Evolutionary conservation across 2,797 vertebrate species (phyloP).

Genomic region (Rhinella marina): DNA sequence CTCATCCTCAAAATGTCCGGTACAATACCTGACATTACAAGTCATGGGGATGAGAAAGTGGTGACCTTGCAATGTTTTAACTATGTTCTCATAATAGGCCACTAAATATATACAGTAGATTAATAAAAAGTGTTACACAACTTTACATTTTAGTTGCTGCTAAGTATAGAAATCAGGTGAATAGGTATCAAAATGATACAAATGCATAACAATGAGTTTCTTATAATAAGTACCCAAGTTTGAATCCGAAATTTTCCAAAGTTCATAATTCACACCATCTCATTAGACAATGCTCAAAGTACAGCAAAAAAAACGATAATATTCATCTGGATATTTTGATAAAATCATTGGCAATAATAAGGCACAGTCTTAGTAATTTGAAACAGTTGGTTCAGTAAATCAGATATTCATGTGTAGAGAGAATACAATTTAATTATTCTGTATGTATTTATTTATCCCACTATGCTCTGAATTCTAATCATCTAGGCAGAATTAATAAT

Average conservation of each 20-base stretch:
- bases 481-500: slow-evolving; percentile 10
- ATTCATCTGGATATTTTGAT: neutral
- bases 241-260: neutral
- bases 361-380: neutral
- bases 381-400: neutral
- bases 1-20: too few relatives aligned
- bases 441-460: neutral
- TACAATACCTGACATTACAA: too few relatives aligned
- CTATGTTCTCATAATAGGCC: neutral
- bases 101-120: neutral
- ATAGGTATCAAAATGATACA: neutral
- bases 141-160: neutral
- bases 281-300: neutral
- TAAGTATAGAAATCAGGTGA: neutral
- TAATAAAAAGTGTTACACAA: neutral
- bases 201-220: neutral
- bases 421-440: neutral
- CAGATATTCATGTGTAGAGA: neutral
- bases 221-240: neutral
- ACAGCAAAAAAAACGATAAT: neutral
- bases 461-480: neutral
- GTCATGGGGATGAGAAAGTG: too few relatives aligned
- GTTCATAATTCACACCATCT: too few relatives aligned
- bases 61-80: too few relatives aligned
- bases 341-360: neutral